Evolutionary conservation across 2,113 vertebrate species (phyloP).

Genomic region (Ochotona princeps): DNA sequence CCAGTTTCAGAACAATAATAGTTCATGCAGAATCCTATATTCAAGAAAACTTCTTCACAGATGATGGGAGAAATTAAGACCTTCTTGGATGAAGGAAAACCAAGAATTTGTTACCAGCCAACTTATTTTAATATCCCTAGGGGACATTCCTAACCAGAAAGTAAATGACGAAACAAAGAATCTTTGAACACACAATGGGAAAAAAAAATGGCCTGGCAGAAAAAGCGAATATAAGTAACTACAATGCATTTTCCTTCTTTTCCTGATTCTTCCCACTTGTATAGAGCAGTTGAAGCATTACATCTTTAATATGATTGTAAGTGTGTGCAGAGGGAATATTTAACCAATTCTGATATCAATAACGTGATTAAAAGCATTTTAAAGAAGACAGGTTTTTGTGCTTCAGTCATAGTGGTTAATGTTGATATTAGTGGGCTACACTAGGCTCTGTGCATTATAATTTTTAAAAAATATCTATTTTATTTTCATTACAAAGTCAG

Average conservation of each 20-base stretch:
- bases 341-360: not conserved
- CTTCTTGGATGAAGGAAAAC: not conserved
- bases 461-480: too few species aligned
- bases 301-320: not conserved
- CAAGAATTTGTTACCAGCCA: not conserved
- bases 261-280: not conserved
- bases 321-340: not conserved
- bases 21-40: not conserved
- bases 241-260: not conserved
- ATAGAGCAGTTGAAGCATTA: not conserved
- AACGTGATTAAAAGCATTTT: not conserved
- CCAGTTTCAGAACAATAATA: not conserved
- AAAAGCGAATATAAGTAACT: not conserved
- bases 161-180: not conserved
- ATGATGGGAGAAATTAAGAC: not conserved
- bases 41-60: not conserved
- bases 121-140: too few species aligned
- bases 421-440: not conserved
- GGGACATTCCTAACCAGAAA: not conserved
- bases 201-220: not conserved
- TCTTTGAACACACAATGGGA: not conserved
- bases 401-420: not conserved
- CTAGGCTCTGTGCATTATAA: not conserved
- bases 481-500: too few species aligned
- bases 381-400: not conserved